A percentile compares a stretch with the other conserved stretches of the same genome.
Conservation (phyloP, 2,113 vertebrate genomes). For the Psittacus erithacus region DNA sequence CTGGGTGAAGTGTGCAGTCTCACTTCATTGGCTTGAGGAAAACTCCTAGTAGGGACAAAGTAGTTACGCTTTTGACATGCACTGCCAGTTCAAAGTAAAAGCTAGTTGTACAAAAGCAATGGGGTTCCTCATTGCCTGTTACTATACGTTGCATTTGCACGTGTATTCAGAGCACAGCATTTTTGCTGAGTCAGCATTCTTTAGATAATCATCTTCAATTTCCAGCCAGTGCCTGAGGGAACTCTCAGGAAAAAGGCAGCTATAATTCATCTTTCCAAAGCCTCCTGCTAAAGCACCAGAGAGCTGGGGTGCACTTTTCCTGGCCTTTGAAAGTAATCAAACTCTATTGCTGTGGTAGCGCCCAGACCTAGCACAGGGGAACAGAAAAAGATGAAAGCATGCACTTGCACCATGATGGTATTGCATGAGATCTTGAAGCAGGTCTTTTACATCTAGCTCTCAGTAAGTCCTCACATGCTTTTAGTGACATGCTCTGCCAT, state of each 20-base stretch:
- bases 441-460: not conserved
- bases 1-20: fast-evolving
- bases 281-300: not conserved
- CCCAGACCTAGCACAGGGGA: not conserved
- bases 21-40: not conserved
- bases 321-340: not conserved
- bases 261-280: not conserved
- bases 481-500: not conserved
- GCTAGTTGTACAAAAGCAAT: not conserved
- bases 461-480: not conserved
- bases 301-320: not conserved
- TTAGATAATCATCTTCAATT: not conserved
- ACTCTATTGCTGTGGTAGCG: not conserved
- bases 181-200: not conserved
- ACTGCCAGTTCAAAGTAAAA: not conserved
- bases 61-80: not conserved
- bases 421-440: not conserved
- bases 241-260: not conserved
- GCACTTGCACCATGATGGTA: fast-evolving
- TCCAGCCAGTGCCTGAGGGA: not conserved
- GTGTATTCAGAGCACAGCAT: not conserved
- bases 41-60: not conserved
- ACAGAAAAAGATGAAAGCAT: not conserved
- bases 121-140: not conserved
- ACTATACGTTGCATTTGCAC: fast-evolving